A percentile compares a stretch with the other conserved stretches of the same genome.
phyloP scores from a whole-genome alignment of 2,113 vertebrate genomes.

The Proterorhinus semilunaris region DNA sequence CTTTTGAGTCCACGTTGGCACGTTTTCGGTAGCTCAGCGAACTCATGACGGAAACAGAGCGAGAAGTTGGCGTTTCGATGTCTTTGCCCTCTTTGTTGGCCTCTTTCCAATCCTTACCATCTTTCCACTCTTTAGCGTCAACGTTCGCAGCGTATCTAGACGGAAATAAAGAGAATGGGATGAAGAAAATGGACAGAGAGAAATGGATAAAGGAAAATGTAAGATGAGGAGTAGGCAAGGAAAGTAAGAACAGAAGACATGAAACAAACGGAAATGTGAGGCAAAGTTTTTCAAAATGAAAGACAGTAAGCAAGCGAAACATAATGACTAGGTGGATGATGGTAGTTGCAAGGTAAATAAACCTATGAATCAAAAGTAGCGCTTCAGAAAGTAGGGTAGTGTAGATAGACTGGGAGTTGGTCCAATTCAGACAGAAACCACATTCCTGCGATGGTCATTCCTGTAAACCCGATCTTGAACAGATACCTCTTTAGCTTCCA shows the following conservation, averaged over 20 bases:
- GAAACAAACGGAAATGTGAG: conserved; percentile 27
- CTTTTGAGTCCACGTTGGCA: conserved; percentile 80
- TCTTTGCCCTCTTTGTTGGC: conserved; percentile 79
- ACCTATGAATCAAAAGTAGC: background rate
- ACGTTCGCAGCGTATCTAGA: conserved; percentile 76
- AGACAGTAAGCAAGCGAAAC: conserved; percentile 7
- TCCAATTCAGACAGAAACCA: too few species aligned
- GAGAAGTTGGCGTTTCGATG: conserved; percentile 68
- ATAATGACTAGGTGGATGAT: background rate
- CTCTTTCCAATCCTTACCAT: conserved; percentile 78
- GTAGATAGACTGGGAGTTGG: too few species aligned
- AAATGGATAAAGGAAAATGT: conserved; percentile 30
- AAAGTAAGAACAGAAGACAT: conserved; percentile 14
- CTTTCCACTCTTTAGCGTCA: conserved; percentile 72
- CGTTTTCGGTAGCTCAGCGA: conserved; percentile 94
- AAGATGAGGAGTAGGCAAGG: conserved; percentile 17
- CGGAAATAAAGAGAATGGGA: conserved; percentile 29
- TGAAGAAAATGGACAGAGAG: conserved; percentile 33
- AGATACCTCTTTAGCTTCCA: too few species aligned
- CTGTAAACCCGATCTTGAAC: too few species aligned
- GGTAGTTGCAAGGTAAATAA: background rate
- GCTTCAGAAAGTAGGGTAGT: too few species aligned
- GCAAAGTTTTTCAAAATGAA: conserved; percentile 14
- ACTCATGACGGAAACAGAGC: conserved; percentile 85
- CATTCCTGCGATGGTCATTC: too few species aligned